Evolutionary conservation across 2,113 vertebrate species (phyloP), one percentile per base, ranked within the genome.

Genomic region (Panthera leo): DNA sequence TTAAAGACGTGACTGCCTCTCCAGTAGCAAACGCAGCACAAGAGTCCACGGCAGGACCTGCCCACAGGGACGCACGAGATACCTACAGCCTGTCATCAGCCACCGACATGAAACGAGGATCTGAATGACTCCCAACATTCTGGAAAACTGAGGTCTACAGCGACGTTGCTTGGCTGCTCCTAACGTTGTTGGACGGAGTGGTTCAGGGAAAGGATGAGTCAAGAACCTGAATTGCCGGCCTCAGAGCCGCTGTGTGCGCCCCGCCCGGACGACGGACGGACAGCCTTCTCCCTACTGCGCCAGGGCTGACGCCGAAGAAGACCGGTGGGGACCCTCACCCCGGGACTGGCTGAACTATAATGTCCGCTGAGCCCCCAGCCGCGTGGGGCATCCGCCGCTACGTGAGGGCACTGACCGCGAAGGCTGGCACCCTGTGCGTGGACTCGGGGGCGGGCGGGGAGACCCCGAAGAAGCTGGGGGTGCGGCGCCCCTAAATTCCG

Each of bases 281-380:
- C 27, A 31, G 86, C 53, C 36, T 2, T 3, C 19, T 12, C 55
- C 18, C 7, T 15, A 5, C 18, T 2, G 51, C 36, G 2, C 4
- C 27, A 15, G 53, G 86, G 39, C 13, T 2, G 53, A 15, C 18
- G 14, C 21, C 7, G 25, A 53, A 1, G 68, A 42, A 11, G 34
- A 6, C 6, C 71, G 27, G 11, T 2, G 55, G 5, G 34, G 27
- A 73, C 0, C 9, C 36, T 7, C 36, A 5, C 14, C 87, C 29
- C 0, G 27, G 1, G 4, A 34, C 1, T 8, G 75, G 45, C 75
- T 45, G 53, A 15, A 15, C 58, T 3, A 3, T 7, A 8, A 61
- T 0, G 1, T 34, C 0, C 2, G 31, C 0, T 4, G 39, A 63
- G 6, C 4, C 12, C 34, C 70, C 71, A 76, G 87, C 7, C 71